Base-by-base conservation (phyloP, 2,797 vertebrate genomes). In the Sebastes miniatus region DNA sequence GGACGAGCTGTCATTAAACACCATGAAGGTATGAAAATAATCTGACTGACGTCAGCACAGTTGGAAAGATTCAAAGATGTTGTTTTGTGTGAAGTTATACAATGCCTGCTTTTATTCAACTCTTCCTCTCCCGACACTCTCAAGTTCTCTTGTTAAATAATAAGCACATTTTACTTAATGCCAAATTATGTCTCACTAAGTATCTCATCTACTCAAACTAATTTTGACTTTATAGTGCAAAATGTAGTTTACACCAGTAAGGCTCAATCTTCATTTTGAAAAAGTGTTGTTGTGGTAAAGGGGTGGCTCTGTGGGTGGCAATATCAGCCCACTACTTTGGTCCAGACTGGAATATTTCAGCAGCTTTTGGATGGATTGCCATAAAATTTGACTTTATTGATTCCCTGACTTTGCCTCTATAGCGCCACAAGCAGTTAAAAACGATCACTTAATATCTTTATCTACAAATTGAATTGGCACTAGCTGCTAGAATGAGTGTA, bases 1-100 rank as follows among this genome's bases (percentile, higher is more conserved):
- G 78, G 61, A 76, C 56, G 86, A 64, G 67, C 84, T 76, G 63
- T 81, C 69, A 29, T 57, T 72, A 71, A 80, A 79, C 56, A 31
- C 52, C 58, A 24, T 57, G 34, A 43, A 75, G 43, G 68, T 8
- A 50, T 24, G 61, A 70, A 80, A 76, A 77, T 56, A 52, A 62
- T 13, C 1, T 16, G 47, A 69, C 3, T 73, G 59, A 84, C 16
- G 9, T 68, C 43, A 61, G 59, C 4, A 0, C 9, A 39, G 59
- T 22, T 14, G 61, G 56, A 34, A 54, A 59, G 12, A 59, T 63
- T 76, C 52, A 83, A 80, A 58, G 67, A 63, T 32, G 50, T 66
- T 71, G 29, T 69, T 72, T 56, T 10, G 18, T 58, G 20, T 36
- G 29, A 16, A 5, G 22, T 67, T n/a, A 50, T 25, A 18, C 4